These are phyloP conservation scores for Urocyon cinereoargenteus DNA, from an alignment of 2,797 vertebrate species.

Conservation along the genomic window DNA sequence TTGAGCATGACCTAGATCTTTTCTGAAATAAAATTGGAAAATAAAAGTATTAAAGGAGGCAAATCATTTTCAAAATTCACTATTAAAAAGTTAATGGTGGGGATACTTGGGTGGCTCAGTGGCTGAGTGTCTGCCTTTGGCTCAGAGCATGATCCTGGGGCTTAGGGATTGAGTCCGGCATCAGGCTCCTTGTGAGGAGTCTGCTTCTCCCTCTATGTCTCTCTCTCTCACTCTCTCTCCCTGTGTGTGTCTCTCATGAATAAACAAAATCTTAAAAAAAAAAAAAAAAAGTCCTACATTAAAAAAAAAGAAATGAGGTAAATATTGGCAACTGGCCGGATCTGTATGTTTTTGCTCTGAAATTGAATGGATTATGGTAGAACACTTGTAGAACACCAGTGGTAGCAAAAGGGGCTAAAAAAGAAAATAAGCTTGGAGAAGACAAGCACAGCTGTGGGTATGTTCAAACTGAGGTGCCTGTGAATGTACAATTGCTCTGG, in stretches of 20 bases:
- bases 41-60: neutral
- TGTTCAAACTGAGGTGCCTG: neutral
- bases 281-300: neutral
- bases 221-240: neutral
- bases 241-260: neutral
- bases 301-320: neutral
- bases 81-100: neutral
- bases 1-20: constrained; percentile 93
- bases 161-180: neutral
- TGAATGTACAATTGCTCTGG: neutral
- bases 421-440: neutral
- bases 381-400: neutral
- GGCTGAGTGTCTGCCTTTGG: neutral
- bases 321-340: neutral
- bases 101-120: neutral
- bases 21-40: constrained; percentile 87
- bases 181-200: fast-evolving
- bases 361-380: neutral
- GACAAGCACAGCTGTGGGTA: neutral
- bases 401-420: neutral
- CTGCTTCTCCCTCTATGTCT: neutral
- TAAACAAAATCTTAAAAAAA: neutral
- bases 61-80: neutral
- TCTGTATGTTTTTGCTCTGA: neutral
- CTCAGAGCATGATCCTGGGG: neutral